A percentile compares a stretch with the other conserved stretches of the same genome.
phyloP scores from a whole-genome alignment of 2,888 invertebrate genomes.

The Torymus tubicola region DNA sequence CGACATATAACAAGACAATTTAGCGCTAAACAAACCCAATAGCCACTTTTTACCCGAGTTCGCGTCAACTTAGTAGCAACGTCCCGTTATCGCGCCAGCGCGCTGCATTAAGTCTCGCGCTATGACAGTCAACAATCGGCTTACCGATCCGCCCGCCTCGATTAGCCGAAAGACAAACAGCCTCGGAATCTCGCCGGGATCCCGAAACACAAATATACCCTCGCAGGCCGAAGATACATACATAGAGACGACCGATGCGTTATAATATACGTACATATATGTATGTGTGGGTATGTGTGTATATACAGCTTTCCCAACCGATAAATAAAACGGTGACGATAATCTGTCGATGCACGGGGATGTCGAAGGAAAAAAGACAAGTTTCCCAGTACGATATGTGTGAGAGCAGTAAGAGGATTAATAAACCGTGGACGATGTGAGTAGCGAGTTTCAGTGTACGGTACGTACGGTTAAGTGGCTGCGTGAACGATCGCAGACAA shows the following conservation, averaged over 20 bases:
- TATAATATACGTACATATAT: no score
- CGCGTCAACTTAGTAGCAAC: conserved; percentile 10
- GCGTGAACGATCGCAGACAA: background rate
- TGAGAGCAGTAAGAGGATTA: conserved; percentile 37
- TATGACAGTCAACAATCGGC: conserved; percentile 54
- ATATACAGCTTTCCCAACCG: background rate
- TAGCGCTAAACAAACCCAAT: no score
- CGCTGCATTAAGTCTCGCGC: conserved; percentile 45
- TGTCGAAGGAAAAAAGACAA: conserved; percentile 6
- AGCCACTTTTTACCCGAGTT: background rate
- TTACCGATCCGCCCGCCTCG: conserved; percentile 48
- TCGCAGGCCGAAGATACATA: background rate
- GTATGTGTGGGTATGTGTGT: no score
- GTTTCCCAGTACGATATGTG: background rate
- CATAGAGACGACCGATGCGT: background rate
- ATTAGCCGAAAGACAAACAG: conserved; percentile 53
- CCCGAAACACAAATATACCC: conserved; percentile 40
- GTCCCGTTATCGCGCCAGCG: conserved; percentile 22
- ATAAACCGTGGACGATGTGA: background rate
- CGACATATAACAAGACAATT: no score
- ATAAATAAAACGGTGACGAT: conserved; percentile 9
- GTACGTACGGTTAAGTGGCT: conserved; percentile 27
- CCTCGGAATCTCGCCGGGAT: conserved; percentile 30
- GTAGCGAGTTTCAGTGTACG: conserved; percentile 32
- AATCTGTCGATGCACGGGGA: background rate